Evolutionary conservation across 2,888 invertebrate species (phyloP), one percentile per base, ranked within the genome.

Genomic region (Scaptomyza caliginosa): DNA sequence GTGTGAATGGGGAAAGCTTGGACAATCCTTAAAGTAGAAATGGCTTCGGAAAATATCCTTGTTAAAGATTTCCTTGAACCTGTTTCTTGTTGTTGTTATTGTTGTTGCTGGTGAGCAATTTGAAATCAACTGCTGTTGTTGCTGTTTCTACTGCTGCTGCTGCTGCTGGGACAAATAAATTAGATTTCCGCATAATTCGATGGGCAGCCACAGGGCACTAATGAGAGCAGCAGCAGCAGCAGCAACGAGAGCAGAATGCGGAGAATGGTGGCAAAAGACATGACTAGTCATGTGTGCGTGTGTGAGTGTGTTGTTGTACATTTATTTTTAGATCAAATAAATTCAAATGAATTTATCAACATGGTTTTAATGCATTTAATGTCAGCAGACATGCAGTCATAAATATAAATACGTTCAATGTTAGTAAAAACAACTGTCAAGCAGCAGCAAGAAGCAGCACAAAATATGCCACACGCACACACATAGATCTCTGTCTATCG

Each of bases 341-440:
- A 70, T 71, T 80, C 71, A 76, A 80, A 82, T 76, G 63, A 71
- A 71, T 76, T 81, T 78, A 81, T 75, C 67, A 73, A 54, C 69
- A 71, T 74, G 64, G 65, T 77, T 67, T 81, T 71, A 76, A 80
- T 80, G 77, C 72, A 76, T 72, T 79, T 72, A 72, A 77, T 70
- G 63, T 51, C 66, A 58, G 45, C 54, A 60, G 26, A 51, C 34
- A 23, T 7, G 50, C 51, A 65, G 59, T 65, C 68, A 67, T 75
- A 81, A 74, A 77, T 74, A 77, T 77, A 69, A 74, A 74, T 77
- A 67, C 59, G 73, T 75, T 77, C 77, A 70, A 82, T 82, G 70
- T 39, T 70, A 48, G 60, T 65, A 74, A 69, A 58, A 72, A 64
- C 65, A 70, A 66, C 60, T 72, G 51, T 40, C 48, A 49, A 60